phyloP scores from a whole-genome alignment of 2,113 vertebrate species.

The Ailurus styani region DNA sequence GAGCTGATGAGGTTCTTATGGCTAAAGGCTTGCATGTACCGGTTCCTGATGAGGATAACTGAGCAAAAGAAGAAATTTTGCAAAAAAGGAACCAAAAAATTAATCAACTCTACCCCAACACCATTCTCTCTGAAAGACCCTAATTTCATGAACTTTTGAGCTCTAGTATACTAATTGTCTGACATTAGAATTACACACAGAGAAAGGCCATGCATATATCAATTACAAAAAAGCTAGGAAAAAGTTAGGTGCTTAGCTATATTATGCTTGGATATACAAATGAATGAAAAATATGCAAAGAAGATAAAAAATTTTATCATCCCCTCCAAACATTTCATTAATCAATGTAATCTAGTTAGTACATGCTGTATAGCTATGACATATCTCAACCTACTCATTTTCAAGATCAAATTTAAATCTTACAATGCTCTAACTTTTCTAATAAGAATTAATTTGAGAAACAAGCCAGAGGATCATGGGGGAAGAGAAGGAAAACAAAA shows the following conservation, averaged over 20 bases:
- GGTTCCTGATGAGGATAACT: background rate
- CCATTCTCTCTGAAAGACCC: background rate
- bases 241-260: background rate
- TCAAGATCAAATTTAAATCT: constrained; percentile 33
- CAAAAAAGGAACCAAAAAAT: background rate
- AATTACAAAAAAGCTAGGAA: background rate
- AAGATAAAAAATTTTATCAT: background rate
- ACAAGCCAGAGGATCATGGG: no score
- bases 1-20: background rate
- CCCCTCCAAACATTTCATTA: background rate
- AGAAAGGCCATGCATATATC: background rate
- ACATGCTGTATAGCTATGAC: background rate
- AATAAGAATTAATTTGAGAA: background rate
- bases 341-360: background rate
- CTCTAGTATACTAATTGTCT: background rate
- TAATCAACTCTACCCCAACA: background rate
- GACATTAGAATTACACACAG: background rate
- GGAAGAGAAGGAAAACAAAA: no score
- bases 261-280: background rate
- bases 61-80: background rate
- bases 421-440: background rate
- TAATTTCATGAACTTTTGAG: background rate
- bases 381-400: background rate
- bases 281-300: background rate
- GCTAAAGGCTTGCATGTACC: background rate